Evolutionary conservation across 2,113 vertebrate species (phyloP).

Genomic region (Lontra canadensis): DNA sequence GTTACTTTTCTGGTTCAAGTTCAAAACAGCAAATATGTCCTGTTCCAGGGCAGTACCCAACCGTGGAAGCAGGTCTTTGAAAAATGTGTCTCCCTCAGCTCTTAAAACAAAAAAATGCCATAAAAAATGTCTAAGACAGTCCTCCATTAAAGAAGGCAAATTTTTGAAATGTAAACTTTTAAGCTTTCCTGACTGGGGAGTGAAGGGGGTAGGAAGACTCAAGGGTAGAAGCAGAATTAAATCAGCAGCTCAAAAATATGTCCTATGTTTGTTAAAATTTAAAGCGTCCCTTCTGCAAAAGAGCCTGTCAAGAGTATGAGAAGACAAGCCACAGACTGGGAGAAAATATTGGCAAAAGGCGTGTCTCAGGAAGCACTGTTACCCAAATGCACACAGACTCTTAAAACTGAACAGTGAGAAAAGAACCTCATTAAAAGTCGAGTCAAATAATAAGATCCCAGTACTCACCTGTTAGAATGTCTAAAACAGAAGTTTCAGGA

Average conservation of each 20-base stretch:
- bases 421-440: neutral
- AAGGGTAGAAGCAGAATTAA: neutral
- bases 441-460: neutral
- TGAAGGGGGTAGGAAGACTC: neutral
- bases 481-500: neutral
- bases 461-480: neutral
- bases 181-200: neutral
- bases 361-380: neutral
- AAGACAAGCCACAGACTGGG: neutral
- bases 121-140: neutral
- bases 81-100: neutral
- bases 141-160: neutral
- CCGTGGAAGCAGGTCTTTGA: neutral
- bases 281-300: neutral
- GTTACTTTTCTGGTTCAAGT: slow-evolving; percentile 16
- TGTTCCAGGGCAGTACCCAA: neutral
- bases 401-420: neutral
- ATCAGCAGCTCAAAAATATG: neutral
- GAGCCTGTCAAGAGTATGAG: neutral
- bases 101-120: neutral
- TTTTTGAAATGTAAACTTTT: neutral
- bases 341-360: neutral
- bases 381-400: neutral
- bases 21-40: neutral
- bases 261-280: neutral